phyloP scores from a whole-genome alignment of 1,140 invertebrate genomes.

The Hypsibius dujardini region DNA sequence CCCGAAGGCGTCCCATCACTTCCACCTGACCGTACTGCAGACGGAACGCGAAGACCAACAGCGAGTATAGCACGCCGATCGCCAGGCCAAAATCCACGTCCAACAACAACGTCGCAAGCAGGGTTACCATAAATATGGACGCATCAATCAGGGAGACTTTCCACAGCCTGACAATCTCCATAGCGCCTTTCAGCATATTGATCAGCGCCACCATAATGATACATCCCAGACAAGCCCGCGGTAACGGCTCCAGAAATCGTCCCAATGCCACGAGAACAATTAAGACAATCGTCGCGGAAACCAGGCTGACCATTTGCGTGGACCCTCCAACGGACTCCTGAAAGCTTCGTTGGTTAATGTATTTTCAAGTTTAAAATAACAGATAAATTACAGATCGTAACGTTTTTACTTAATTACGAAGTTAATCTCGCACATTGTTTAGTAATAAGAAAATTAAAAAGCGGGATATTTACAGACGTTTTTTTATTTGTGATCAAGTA shows the following conservation, averaged over 20 bases:
- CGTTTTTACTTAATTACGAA: too few relatives aligned
- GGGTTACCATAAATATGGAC: slow-evolving; percentile 19
- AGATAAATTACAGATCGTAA: too few relatives aligned
- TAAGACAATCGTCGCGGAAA: slow-evolving; percentile 24
- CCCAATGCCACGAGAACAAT: slow-evolving; percentile 30
- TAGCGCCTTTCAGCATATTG: neutral
- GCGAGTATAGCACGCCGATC: slow-evolving; percentile 17
- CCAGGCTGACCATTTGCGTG: slow-evolving; percentile 26
- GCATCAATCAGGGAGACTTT: slow-evolving; percentile 18
- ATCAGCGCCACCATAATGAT: neutral
- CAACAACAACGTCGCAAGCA: slow-evolving; percentile 9
- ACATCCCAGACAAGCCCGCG: slow-evolving; percentile 21
- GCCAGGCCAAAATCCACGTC: slow-evolving; percentile 18
- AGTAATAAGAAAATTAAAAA: too few relatives aligned
- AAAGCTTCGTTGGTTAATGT: too few relatives aligned
- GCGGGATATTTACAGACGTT: too few relatives aligned
- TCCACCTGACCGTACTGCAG: neutral
- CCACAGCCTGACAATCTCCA: neutral
- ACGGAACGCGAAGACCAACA: slow-evolving; percentile 9
- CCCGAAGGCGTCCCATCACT: too few relatives aligned
- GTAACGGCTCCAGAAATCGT: slow-evolving; percentile 29
- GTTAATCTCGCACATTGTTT: too few relatives aligned
- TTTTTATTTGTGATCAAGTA: too few relatives aligned
- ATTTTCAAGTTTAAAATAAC: too few relatives aligned
- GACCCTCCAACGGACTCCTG: too few relatives aligned